Base-by-base conservation (phyloP, 1,140 invertebrate species). In the Callitettix versicolor region DNA sequence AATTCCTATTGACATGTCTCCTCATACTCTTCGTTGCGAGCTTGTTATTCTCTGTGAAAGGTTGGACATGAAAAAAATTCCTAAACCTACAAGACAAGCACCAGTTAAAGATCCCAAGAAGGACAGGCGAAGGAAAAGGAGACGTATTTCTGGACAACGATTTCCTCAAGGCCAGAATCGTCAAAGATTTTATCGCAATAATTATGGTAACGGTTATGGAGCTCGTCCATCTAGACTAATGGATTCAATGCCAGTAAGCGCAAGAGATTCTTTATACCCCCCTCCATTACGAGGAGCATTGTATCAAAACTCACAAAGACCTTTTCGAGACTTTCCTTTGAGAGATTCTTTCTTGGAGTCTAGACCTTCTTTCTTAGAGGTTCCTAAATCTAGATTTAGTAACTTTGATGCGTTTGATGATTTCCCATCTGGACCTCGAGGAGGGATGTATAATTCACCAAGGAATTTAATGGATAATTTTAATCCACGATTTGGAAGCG, bases 1-100 rank as follows among this genome's bases (percentile, higher is more conserved):
- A 0, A 74, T 92, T 12, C 85, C 89, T 6, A 85, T 98, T 1
- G 95, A 98, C 66, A 81, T 98, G 79, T 97, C 96, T 71, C 95
- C 95, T 0, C 79, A 90, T 58, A 95, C 93, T 0, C 79, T 79
- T n/a, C 89, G 95, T 66, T 90, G 85, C 50, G 93, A 97, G 73
- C 71, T 95, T 22, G 75, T 94, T 44, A 68, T 97, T 21, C 73
- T 89, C 14, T 86, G 96, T 64, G 82, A 95, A 69, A 72, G 85
- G 15, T 47, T 64, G 36, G 60, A 62, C 49, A 43, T 50, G 54
- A 42, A 20, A 21, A 34, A 42, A 26, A 41, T 57, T 21, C 51
- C 47, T 51, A 57, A 42, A 30, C 50, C 33, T 22, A n/a, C 21
- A 12, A 15, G 33, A 21, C n/a, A n/a, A 21, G 9, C 15, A 30